A percentile compares a stretch with the other conserved stretches of the same genome.
phyloP scores from a whole-genome alignment of 2,888 invertebrate genomes.

The Cryptus viduatorius region DNA sequence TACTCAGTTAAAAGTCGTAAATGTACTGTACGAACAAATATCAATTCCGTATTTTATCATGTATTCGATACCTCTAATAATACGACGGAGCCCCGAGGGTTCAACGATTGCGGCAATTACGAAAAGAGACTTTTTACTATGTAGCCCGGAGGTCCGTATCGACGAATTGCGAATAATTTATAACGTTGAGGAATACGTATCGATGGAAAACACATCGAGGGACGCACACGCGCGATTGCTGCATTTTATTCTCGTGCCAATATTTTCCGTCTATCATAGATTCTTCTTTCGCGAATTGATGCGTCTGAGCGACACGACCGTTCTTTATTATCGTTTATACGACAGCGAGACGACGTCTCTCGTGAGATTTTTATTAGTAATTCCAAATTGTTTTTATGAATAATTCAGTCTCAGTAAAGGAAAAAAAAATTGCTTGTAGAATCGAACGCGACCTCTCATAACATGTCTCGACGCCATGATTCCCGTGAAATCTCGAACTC shows the following conservation, averaged over 20 bases:
- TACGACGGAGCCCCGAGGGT: not conserved
- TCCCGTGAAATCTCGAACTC: conserved; percentile 78
- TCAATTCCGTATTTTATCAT: too few relatives aligned
- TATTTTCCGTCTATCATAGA: conserved; percentile 86
- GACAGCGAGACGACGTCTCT: conserved; percentile 66
- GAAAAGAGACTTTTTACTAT: not conserved
- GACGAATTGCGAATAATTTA: conserved; percentile 79
- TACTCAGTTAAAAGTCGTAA: too few relatives aligned
- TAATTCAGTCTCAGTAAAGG: not conserved
- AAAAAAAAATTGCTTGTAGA: conserved; percentile 77
- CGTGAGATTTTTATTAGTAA: conserved; percentile 65
- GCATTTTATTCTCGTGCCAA: conserved; percentile 87
- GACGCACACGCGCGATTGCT: conserved; percentile 84
- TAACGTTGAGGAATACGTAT: conserved; percentile 82
- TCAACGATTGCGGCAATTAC: not conserved
- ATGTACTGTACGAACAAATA: too few relatives aligned
- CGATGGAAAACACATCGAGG: conserved; percentile 75
- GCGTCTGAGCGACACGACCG: conserved; percentile 86
- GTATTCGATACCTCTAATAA: not conserved
- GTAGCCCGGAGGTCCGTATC: conserved; percentile 45
- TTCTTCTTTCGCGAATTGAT: conserved; percentile 88
- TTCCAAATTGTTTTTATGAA: too few relatives aligned
- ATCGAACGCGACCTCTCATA: conserved; percentile 84
- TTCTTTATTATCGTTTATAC: conserved; percentile 87
- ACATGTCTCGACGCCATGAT: conserved; percentile 84